Percentiles rank a stretch among this genome's conserved stretches.
phyloP scores from a whole-genome alignment of 2,113 vertebrate genomes.

The Danionella cerebrum region DNA sequence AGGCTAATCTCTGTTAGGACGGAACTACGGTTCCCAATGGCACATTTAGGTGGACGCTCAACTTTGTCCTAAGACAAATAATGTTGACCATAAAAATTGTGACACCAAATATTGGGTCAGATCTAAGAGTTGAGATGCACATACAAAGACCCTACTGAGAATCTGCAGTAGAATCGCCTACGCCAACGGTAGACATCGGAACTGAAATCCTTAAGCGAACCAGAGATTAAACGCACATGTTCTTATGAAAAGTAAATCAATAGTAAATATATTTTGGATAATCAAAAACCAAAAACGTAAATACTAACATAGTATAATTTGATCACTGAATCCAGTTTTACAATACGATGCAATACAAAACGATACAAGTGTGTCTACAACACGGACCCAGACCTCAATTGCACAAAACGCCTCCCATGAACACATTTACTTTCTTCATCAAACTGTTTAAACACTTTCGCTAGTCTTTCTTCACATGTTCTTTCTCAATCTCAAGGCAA shows the following conservation, averaged over 20 bases:
- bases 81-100: conserved; percentile 2
- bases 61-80: background rate
- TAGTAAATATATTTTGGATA: conserved; percentile 73
- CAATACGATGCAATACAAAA: conserved; percentile 69
- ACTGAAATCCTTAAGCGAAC: background rate
- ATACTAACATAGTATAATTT: conserved; percentile 82
- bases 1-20: conserved; percentile 13
- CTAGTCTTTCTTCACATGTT: conserved; percentile 8
- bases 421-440: conserved; percentile 36
- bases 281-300: conserved; percentile 75
- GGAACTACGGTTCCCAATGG: conserved; percentile 12
- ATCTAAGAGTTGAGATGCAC: background rate
- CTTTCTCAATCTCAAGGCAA: no score
- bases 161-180: background rate
- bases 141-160: background rate
- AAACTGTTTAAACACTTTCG: conserved; percentile 26
- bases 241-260: conserved; percentile 66
- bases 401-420: conserved; percentile 47
- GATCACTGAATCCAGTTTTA: conserved; percentile 78
- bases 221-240: conserved; percentile 31
- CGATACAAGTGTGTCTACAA: conserved; percentile 58
- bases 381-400: conserved; percentile 59
- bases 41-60: conserved; percentile 7
- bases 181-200: background rate
- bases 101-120: conserved; percentile 22